Percentiles rank a stretch among this genome's conserved stretches.
These are phyloP conservation scores for Meloe dianella DNA, from an alignment of 2,888 invertebrate genomes.

Conservation along the genomic window DNA sequence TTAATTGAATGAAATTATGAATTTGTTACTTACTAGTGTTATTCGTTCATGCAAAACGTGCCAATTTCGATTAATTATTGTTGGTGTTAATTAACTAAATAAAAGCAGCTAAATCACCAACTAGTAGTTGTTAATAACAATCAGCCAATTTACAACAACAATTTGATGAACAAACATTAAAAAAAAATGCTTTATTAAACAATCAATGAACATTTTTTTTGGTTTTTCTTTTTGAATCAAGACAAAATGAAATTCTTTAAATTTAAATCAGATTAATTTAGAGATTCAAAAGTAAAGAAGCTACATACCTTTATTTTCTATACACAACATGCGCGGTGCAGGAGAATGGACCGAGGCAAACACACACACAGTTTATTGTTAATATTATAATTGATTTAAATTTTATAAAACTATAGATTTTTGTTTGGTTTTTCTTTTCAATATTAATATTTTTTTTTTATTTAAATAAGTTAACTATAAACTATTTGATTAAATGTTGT, in stretches of 20 bases:
- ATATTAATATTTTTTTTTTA: not conserved
- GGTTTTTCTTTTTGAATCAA: too few relatives aligned
- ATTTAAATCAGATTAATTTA: not conserved
- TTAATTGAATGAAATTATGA: not conserved
- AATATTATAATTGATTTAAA: conserved; percentile 21
- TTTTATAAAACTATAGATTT: conserved; percentile 13
- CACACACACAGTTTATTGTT: conserved; percentile 52
- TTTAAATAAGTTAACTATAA: not conserved
- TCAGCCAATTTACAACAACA: conserved; percentile 27
- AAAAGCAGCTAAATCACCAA: conserved; percentile 23
- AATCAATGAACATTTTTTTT: too few relatives aligned
- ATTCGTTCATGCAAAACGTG: conserved; percentile 27
- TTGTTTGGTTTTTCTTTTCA: not conserved
- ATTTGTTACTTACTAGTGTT: not conserved
- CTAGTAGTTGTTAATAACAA: conserved; percentile 19
- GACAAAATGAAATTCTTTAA: not conserved
- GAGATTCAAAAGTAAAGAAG: conserved; percentile 42
- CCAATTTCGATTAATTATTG: conserved; percentile 16
- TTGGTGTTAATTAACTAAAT: too few relatives aligned
- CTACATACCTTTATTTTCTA: conserved; percentile 61
- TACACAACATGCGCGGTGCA: conserved; percentile 57
- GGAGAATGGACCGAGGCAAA: conserved; percentile 55
- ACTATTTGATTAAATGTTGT: too few relatives aligned
- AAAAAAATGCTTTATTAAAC: not conserved
- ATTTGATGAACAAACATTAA: too few relatives aligned